Conservation (phyloP, 2,888 invertebrate species). For the Silvanus unidentatus region DNA sequence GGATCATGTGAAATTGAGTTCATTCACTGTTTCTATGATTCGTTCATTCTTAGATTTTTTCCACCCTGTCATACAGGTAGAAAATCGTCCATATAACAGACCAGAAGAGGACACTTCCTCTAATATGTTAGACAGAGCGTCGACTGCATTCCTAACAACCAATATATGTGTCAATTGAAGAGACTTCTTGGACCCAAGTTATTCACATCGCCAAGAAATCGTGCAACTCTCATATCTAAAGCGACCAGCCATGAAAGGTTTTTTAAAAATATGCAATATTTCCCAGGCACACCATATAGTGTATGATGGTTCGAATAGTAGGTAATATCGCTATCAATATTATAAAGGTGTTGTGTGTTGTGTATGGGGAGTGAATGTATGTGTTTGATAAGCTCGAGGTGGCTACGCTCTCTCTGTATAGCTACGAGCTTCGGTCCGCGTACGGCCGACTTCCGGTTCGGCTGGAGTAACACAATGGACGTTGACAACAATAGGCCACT, state of each 20-base stretch:
- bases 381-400: slow-evolving; percentile 11
- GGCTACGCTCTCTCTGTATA: slow-evolving; percentile 4
- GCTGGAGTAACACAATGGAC: slow-evolving; percentile 38
- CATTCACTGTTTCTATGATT: slow-evolving; percentile 15
- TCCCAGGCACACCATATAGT: not conserved
- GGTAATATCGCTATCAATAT: slow-evolving; percentile 7
- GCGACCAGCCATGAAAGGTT: no score
- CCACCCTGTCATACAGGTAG: no score
- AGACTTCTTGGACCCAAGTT: no score
- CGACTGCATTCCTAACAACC: no score
- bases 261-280: slow-evolving; percentile 6
- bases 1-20: slow-evolving; percentile 2
- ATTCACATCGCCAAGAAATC: no score
- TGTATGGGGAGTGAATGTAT: no score
- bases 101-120: no score
- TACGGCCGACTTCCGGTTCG: slow-evolving; percentile 36
- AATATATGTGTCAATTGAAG: no score
- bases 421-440: slow-evolving; percentile 16
- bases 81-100: no score
- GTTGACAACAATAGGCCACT: slow-evolving; percentile 36
- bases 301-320: slow-evolving; percentile 6
- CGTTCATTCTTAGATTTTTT: slow-evolving; percentile 4
- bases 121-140: no score
- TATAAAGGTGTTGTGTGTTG: slow-evolving; percentile 7
- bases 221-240: no score